Evolutionary conservation across 2,797 vertebrate species (phyloP).

Genomic region (Cuniculus paca): DNA sequence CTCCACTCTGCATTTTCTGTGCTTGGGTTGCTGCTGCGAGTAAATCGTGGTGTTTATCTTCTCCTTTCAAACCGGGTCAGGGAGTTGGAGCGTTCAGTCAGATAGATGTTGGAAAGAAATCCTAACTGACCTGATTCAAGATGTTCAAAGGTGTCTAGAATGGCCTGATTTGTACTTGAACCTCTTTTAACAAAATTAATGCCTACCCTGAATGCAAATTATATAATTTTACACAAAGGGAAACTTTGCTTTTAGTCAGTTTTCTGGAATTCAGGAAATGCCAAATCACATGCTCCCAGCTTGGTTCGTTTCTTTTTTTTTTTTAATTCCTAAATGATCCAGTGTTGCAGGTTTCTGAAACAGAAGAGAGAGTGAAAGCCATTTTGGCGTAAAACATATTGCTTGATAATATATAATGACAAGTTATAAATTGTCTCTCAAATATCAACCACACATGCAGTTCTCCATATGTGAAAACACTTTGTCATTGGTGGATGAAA

Average conservation of each 20-base stretch:
- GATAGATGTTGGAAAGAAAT: constrained; percentile 20
- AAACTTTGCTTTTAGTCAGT: background rate
- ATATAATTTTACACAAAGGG: background rate
- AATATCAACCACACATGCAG: background rate
- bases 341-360: background rate
- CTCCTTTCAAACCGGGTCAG: background rate
- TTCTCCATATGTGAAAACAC: background rate
- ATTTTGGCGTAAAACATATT: background rate
- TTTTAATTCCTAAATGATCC: background rate
- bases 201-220: constrained; percentile 40
- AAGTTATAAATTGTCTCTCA: background rate
- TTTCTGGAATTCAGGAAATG: constrained; percentile 1
- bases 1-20: background rate
- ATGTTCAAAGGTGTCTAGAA: constrained; percentile 24
- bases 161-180: constrained; percentile 62
- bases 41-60: background rate
- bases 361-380: background rate
- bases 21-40: background rate
- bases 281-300: background rate
- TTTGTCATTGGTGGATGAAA: background rate
- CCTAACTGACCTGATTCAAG: constrained; percentile 41
- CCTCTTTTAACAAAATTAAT: constrained; percentile 53
- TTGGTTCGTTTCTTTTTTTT: background rate
- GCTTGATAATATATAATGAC: background rate
- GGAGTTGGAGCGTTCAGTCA: background rate